Base-by-base conservation (phyloP, 1,140 invertebrate species). In the Penaeus chinensis region DNA sequence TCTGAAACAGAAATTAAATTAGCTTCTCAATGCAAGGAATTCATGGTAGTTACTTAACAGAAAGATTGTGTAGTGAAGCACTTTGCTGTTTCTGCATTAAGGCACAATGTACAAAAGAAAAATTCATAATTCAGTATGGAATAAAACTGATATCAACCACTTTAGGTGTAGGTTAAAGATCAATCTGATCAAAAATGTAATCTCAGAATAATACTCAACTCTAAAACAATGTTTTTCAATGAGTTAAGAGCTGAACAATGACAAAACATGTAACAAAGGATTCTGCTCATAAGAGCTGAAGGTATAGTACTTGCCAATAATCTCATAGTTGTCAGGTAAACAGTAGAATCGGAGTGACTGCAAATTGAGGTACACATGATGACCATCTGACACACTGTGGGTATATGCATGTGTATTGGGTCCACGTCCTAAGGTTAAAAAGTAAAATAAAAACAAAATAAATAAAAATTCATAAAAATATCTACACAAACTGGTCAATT, bases 311-410 rank as follows among this genome's bases (percentile, higher is more conserved):
- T 93, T 93, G 96, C 96, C 98, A 91, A 99, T 97, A 90, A 99
- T 98, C 94, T 99, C 98, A 94, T 99, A 99, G 93, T 99, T 99
- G 92, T 99, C 99, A 32, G 99, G 99, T 54, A 99, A 93, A 93
- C 99, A 99, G 92, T 99, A 99, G 93, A 99, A 99, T 91, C 98
- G 98, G 77, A 99, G 93, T 0, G 98, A 99, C 89, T 98, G 96
- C 63, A 99, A 93, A 94, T 99, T 99, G 0, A 99, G 93, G 92
- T 97, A 99, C 3, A 99, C 98, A 94, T 99, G 98, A 93, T 99
- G 99, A 88, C 96, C 95, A 90, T 99, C 98, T 77, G 97, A 97
- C 7, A 99, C 98, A 90, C 98, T 99, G 92, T 99, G 99, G 16
- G 98, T 99, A 91, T 99, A 99, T 20, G 99, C 99, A 94, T 99